phyloP scores from a whole-genome alignment of 2,888 invertebrate species.

The Cosmopolites sordidus region DNA sequence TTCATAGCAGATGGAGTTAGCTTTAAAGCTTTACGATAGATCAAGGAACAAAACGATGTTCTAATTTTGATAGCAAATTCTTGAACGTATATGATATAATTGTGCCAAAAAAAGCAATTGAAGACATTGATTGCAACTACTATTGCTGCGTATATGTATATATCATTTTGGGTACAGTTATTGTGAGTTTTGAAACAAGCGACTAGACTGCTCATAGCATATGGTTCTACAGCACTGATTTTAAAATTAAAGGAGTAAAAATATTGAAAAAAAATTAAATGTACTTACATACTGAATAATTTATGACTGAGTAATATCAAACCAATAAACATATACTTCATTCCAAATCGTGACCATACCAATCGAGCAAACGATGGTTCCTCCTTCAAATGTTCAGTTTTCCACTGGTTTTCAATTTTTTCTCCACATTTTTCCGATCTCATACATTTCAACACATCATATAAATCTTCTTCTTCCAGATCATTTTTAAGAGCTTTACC shows the following conservation, averaged over 20 bases:
- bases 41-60: constrained; percentile 75
- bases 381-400: constrained; percentile 30
- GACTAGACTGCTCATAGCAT: constrained; percentile 20
- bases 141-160: constrained; percentile 69
- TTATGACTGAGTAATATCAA: constrained; percentile 16
- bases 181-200: constrained; percentile 17
- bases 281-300: constrained; percentile 19
- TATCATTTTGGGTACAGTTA: constrained; percentile 56
- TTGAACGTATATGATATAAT: constrained; percentile 79
- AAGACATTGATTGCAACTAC: constrained; percentile 67
- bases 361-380: constrained; percentile 26
- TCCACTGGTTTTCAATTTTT: constrained; percentile 42
- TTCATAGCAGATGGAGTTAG: constrained; percentile 55
- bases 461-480: constrained; percentile 60
- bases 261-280: too few relatives aligned
- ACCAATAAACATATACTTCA: constrained; percentile 19
- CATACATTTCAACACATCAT: constrained; percentile 52
- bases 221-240: constrained; percentile 20
- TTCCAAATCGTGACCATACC: constrained; percentile 21
- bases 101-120: constrained; percentile 62
- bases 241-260: too few relatives aligned
- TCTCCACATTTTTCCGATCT: constrained; percentile 37
- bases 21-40: constrained; percentile 65
- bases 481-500: constrained; percentile 59
- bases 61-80: constrained; percentile 79